These are phyloP conservation scores for Drosophila nigromelanica DNA, from an alignment of 1,140 invertebrate genomes.

Conservation along the genomic window DNA sequence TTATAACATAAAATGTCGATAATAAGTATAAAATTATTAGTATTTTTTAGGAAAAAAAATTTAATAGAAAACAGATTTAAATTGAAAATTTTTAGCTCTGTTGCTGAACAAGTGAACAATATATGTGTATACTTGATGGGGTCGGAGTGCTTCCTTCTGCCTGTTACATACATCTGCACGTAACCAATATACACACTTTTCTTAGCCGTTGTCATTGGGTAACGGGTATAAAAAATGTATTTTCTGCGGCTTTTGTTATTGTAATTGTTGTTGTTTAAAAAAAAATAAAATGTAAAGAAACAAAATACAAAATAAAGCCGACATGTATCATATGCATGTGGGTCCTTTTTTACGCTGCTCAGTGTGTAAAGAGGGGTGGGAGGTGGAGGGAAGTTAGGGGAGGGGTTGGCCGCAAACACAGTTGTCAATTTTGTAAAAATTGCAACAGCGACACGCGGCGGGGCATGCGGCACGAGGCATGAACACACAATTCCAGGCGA, in stretches of 20 bases:
- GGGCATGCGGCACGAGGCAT: slow-evolving; percentile 21
- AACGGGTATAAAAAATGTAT: slow-evolving; percentile 6
- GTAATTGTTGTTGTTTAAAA: slow-evolving; percentile 10
- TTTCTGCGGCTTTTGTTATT: slow-evolving; percentile 35
- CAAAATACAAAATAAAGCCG: slow-evolving; percentile 46
- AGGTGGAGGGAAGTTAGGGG: not conserved
- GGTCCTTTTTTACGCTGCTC: slow-evolving; percentile 12
- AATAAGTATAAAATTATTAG: too few relatives aligned
- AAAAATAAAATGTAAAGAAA: slow-evolving; percentile 3
- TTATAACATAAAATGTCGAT: too few relatives aligned
- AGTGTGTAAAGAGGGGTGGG: not conserved
- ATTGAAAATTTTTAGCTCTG: too few relatives aligned
- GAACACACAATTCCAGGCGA: not conserved
- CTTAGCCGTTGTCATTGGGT: too few relatives aligned
- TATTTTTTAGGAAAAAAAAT: too few relatives aligned
- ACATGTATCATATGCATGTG: slow-evolving; percentile 67
- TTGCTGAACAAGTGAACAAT: too few relatives aligned
- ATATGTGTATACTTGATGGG: too few relatives aligned
- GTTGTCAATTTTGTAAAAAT: slow-evolving; percentile 78
- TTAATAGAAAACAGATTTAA: too few relatives aligned
- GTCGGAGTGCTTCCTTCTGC: too few relatives aligned
- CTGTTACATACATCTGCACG: too few relatives aligned
- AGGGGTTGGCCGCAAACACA: slow-evolving; percentile 27
- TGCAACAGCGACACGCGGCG: slow-evolving; percentile 55
- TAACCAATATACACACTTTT: too few relatives aligned